A percentile compares a stretch with the other conserved stretches of the same genome.
Evolutionary conservation across 2,113 vertebrate genomes (phyloP).

Genomic region (Myrmecobius fasciatus): DNA sequence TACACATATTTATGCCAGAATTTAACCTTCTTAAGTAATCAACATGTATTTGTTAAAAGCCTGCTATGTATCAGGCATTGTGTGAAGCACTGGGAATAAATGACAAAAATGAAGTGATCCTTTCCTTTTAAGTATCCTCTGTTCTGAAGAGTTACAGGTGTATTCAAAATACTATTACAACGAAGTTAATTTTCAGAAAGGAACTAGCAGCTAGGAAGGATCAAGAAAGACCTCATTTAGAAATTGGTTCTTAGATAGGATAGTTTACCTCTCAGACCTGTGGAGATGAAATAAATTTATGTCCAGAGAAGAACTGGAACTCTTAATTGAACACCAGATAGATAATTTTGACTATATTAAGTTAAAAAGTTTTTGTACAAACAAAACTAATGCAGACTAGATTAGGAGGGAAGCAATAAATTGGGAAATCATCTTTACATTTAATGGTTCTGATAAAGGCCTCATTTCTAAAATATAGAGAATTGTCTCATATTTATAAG

Average conservation of each 20-base stretch:
- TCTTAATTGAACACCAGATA: no score
- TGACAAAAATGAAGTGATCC: not conserved
- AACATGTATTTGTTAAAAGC: not conserved
- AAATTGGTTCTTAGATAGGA: not conserved
- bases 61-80: not conserved
- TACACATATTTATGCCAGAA: not conserved
- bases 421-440: no score
- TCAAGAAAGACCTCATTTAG: not conserved
- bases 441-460: no score
- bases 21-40: not conserved
- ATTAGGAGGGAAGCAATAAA: no score
- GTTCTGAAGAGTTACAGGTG: not conserved
- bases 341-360: no score
- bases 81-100: not conserved
- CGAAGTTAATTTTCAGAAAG: not conserved
- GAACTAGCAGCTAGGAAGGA: not conserved
- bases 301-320: no score
- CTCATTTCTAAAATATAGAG: no score
- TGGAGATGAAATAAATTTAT: no score
- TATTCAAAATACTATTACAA: not conserved
- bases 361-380: no score
- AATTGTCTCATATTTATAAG: no score
- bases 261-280: no score
- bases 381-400: no score
- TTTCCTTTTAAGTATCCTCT: not conserved